Conservation (phyloP, 2,113 vertebrate genomes). For the Nasalis larvatus region DNA sequence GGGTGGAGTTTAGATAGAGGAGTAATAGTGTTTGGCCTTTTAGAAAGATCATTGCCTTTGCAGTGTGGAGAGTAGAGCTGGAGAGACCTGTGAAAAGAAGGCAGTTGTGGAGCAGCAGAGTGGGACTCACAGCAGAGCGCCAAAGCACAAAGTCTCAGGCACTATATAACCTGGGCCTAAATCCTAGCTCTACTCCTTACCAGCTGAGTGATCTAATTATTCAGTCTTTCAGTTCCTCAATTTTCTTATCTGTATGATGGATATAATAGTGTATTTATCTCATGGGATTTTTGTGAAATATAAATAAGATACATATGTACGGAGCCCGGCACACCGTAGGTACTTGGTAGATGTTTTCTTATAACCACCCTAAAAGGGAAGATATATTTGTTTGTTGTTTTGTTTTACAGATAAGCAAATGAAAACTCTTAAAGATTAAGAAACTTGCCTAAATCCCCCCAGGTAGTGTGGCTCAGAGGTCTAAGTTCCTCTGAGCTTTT, state of each 20-base stretch:
- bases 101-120: neutral
- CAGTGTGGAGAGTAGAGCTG: neutral
- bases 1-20: neutral
- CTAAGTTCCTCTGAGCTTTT: neutral
- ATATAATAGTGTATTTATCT: neutral
- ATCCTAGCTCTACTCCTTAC: neutral
- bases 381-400: neutral
- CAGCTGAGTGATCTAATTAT: neutral
- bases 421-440: neutral
- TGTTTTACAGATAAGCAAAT: neutral
- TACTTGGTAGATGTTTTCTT: neutral
- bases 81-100: neutral
- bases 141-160: neutral
- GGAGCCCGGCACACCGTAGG: neutral
- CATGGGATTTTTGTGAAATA: neutral
- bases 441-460: neutral
- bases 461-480: neutral
- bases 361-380: neutral
- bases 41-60: neutral
- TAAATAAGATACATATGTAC: neutral
- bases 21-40: neutral
- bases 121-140: neutral
- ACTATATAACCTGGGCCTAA: neutral
- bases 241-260: neutral
- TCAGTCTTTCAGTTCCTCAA: neutral